Evolutionary conservation across 2,113 vertebrate genomes (phyloP), one percentile per base, ranked within the genome.

Genomic region (Dascyllus trimaculatus): DNA sequence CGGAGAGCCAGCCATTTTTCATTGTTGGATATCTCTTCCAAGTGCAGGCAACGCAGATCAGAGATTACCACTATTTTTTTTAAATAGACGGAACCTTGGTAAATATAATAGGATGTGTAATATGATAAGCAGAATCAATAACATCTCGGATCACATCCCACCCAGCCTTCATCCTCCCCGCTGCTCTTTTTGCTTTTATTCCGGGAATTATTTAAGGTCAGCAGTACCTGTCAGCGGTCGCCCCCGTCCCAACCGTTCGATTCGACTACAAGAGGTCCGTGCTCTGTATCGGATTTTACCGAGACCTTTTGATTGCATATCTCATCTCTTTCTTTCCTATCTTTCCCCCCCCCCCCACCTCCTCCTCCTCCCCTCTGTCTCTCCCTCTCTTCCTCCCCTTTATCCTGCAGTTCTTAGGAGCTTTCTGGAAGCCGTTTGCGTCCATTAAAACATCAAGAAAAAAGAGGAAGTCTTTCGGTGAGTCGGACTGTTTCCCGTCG

Each of bases 401-500:
- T 15, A 62, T 3, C 24, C 24, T 82, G 26, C 90, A 96, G 95
- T 87, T 88, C 86, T 85, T 87, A 78, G 90, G 82, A 89, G 86
- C 51, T 88, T 89, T 89, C 91, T 61, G 90, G 92, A 86, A 81
- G 73, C 88, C 21, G 67, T 66, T 88, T 82, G 75, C 84, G 85
- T 91, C 82, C 85, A 76, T 89, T 82, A 86, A 66, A 80, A 90
- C 85, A 91, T 71, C 85, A 71, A 87, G 76, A 93, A 75, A 93
- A 90, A 93, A 88, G 85, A 85, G 75, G 73, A 91, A 69, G 80
- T 89, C 85, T 91, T 75, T 11, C 78, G 95, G 95, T 97, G 89
- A 96, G 96, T 95, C 74, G 18, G n/a, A 19, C 22, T 65, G 19
- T 76, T 75, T 81, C 2, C 2, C 18, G 78, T 54, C 49, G 4